Conservation (phyloP, 2,797 vertebrate genomes). For the Mus minutoides region DNA sequence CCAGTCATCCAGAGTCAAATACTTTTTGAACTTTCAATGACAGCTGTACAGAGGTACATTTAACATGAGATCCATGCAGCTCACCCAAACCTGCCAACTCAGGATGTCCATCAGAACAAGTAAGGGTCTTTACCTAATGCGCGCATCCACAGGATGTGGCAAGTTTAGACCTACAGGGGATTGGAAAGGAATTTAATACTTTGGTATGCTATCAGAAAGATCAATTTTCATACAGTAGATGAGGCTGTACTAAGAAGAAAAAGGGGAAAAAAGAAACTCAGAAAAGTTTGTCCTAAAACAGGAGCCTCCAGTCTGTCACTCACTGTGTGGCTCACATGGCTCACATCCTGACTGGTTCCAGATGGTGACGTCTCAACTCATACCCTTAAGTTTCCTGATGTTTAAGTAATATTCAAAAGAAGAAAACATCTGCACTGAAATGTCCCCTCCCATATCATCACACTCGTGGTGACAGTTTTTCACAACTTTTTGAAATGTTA, state of each 20-base stretch:
- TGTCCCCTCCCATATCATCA: not conserved
- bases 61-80: not conserved
- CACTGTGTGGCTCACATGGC: not conserved
- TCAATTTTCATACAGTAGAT: not conserved
- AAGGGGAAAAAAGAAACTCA: not conserved
- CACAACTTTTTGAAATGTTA: not conserved
- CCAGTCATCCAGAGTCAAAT: not conserved
- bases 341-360: not conserved
- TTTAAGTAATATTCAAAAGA: conserved; percentile 20
- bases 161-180: not conserved
- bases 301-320: not conserved
- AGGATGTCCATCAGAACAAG: not conserved
- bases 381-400: not conserved
- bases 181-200: not conserved
- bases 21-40: not conserved
- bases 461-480: not conserved
- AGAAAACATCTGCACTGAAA: not conserved
- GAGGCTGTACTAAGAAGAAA: not conserved
- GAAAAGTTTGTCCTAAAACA: not conserved
- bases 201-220: not conserved
- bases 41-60: too few relatives aligned
- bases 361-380: not conserved
- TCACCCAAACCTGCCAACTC: not conserved
- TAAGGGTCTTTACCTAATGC: not conserved
- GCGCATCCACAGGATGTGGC: not conserved